These are phyloP conservation scores for Halyomorpha halys DNA, from an alignment of 1,140 invertebrate genomes.

Conservation along the genomic window DNA sequence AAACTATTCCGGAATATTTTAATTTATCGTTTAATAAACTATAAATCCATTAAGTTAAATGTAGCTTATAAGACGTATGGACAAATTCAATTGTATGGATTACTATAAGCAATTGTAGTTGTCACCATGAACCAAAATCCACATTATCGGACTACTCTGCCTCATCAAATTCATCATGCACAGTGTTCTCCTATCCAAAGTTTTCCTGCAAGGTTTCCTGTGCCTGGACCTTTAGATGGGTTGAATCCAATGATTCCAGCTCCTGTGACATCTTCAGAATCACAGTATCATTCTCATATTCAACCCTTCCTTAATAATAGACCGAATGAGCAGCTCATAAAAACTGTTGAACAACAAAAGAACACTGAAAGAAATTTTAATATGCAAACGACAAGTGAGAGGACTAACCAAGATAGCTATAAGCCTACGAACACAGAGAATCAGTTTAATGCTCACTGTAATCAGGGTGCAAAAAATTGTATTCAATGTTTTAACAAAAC, in stretches of 20 bases:
- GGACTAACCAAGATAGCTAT: conserved; percentile 16
- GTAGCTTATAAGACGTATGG: too few relatives aligned
- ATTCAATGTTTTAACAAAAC: conserved; percentile 25
- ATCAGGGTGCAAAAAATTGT: conserved; percentile 27
- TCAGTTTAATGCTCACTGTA: conserved; percentile 25
- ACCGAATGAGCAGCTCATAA: conserved; percentile 15
- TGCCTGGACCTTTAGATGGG: conserved; percentile 23
- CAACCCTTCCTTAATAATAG: conserved; percentile 24
- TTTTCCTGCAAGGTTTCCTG: conserved; percentile 27
- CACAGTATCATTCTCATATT: conserved; percentile 26
- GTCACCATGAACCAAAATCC: conserved; percentile 27
- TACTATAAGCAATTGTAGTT: too few relatives aligned
- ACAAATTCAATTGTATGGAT: too few relatives aligned
- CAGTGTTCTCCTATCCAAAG: conserved; percentile 26
- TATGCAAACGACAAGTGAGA: conserved; percentile 12
- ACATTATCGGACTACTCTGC: conserved; percentile 26
- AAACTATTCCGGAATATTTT: too few relatives aligned
- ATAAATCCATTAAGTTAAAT: too few relatives aligned
- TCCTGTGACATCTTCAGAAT: conserved; percentile 14
- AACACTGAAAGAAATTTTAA: conserved; percentile 16
- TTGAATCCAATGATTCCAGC: conserved; percentile 26
- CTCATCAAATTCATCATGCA: conserved; percentile 27
- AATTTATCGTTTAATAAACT: too few relatives aligned
- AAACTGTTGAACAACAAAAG: conserved; percentile 19
- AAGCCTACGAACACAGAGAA: conserved; percentile 20